phyloP scores from a whole-genome alignment of 2,113 vertebrate species.

The Thomomys bottae region DNA sequence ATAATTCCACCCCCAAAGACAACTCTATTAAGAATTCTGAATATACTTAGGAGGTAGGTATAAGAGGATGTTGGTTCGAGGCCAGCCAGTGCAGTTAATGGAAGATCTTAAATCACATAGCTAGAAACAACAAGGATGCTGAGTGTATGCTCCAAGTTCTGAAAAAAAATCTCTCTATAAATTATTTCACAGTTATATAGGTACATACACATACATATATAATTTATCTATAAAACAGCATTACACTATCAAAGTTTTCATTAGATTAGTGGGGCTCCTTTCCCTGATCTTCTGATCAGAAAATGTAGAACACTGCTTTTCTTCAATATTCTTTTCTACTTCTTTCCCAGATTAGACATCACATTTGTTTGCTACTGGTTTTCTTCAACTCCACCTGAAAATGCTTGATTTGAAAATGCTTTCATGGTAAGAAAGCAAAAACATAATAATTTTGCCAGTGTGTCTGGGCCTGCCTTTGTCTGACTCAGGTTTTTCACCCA shows the following conservation, averaged over 20 bases:
- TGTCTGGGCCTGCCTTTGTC: neutral
- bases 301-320: neutral
- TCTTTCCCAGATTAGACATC: neutral
- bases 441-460: neutral
- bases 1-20: neutral
- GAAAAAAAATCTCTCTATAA: neutral
- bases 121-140: neutral
- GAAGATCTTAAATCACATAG: no score
- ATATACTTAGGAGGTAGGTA: no score
- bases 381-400: neutral
- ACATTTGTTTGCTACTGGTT: slow-evolving; percentile 37
- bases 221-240: neutral
- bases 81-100: no score
- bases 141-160: no score
- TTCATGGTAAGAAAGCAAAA: neutral
- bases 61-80: no score
- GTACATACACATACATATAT: neutral
- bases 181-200: neutral
- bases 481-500: neutral
- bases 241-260: slow-evolving; percentile 2
- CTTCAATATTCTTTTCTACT: neutral
- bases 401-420: neutral
- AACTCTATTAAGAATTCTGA: slow-evolving; percentile 24
- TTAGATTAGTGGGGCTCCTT: neutral
- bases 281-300: neutral